A percentile compares a stretch with the other conserved stretches of the same genome.
Evolutionary conservation across 2,797 vertebrate species (phyloP).

Genomic region (Melanogrammus aeglefinus): DNA sequence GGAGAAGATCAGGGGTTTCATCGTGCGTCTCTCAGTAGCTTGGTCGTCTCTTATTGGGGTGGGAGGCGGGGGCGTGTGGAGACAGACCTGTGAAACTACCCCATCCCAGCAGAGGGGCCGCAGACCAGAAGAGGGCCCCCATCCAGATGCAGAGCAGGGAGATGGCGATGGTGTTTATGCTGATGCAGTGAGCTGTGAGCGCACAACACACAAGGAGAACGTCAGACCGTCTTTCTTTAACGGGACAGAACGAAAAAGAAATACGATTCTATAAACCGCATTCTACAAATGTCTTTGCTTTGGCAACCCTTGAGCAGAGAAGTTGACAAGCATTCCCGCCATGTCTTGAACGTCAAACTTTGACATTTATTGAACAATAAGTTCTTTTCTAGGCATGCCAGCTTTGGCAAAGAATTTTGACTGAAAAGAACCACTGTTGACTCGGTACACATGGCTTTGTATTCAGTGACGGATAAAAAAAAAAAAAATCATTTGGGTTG

Average conservation of each 20-base stretch:
- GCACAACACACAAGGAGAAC: constrained; percentile 24
- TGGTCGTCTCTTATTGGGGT: not conserved
- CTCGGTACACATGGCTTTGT: constrained; percentile 40
- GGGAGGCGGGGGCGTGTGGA: constrained; percentile 1
- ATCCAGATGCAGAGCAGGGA: constrained; percentile 83
- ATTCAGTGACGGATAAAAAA: constrained; percentile 14
- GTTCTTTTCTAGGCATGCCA: constrained; percentile 47
- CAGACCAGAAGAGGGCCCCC: constrained; percentile 85
- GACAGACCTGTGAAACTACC: constrained; percentile 87
- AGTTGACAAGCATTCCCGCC: constrained; percentile 55
- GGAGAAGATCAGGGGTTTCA: not conserved
- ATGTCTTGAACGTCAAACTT: constrained; percentile 58
- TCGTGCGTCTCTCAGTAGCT: not conserved
- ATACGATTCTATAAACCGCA: constrained; percentile 14
- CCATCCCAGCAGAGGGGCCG: constrained; percentile 85
- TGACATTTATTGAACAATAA: constrained; percentile 71
- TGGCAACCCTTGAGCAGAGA: constrained; percentile 41
- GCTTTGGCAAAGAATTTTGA: constrained; percentile 51
- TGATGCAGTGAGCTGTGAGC: constrained; percentile 79
- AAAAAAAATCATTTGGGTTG: constrained; percentile 24
- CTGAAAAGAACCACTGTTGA: constrained; percentile 57
- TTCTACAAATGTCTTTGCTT: constrained; percentile 19
- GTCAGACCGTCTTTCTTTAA: not conserved
- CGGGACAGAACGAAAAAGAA: not conserved
- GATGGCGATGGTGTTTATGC: constrained; percentile 72